Evolutionary conservation across 2,113 vertebrate genomes (phyloP), one percentile per base, ranked within the genome.

Genomic region (Calonectris borealis): DNA sequence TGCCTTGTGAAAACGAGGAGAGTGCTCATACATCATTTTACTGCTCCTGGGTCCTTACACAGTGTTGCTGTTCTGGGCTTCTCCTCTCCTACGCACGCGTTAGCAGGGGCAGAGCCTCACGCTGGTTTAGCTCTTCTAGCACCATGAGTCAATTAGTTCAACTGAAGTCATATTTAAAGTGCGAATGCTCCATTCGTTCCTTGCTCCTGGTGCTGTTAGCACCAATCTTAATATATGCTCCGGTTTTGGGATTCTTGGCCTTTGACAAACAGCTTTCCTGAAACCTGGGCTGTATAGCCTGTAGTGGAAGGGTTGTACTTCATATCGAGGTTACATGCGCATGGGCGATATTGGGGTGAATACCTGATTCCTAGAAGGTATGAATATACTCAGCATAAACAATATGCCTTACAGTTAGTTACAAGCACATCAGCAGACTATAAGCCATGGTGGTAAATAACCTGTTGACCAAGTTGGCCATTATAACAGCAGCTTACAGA

Each of bases 1-100:
- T 78, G 96, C 93, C 93, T 96, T 49, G 82, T 95, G 96, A 95
- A 93, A 83, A 78, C 4, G 51, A 83, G 92, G 68, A 83, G 94
- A 78, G 95, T 58, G 91, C 88, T 90, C 95, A 31, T 97, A 94
- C 83, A 97, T 97, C 97, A 95, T 85, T 77, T 57, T 86, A 4
- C 65, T 68, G 96, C 93, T 95, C 75, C 90, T 86, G 86, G 91
- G 52, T 88, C 32, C 7, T 38, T 84, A 62, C 16, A 58, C 55
- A 40, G 82, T 7, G 34, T 36, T 69, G 44, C 83, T 70, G 44
- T 12, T 75, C 79, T 19, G 62, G 55, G n/a, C 17, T 83, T 40
- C 90, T 97, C 83, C 64, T 94, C 88, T 80, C 87, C 65, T 77
- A 13, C 2, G 0, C 78, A 14, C 25, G 2, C 4, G 0, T 31